These are phyloP conservation scores for Sipha maydis DNA, from an alignment of 2,888 invertebrate genomes.

Conservation along the genomic window DNA sequence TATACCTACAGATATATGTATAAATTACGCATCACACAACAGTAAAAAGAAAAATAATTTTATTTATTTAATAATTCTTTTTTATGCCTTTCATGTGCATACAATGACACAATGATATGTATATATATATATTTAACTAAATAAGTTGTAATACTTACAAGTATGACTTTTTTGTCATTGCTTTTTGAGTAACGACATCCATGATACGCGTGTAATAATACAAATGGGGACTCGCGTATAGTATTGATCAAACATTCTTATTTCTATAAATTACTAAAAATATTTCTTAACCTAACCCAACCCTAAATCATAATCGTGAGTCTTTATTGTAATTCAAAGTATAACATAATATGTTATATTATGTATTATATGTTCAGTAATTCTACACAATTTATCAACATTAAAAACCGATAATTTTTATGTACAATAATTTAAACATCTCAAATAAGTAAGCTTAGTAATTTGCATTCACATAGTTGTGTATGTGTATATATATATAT, in stretches of 20 bases:
- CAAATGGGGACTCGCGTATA: neutral
- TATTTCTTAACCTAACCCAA: neutral
- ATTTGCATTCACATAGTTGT: too few species aligned
- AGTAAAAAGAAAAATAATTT: conserved; percentile 5
- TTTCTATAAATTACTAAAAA: neutral
- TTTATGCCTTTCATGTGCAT: neutral
- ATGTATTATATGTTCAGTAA: neutral
- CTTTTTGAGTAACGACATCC: conserved; percentile 45
- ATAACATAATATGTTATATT: neutral
- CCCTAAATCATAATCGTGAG: neutral
- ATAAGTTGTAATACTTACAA: conserved; percentile 37
- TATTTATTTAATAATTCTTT: neutral
- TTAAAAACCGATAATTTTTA: too few species aligned
- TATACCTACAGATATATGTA: neutral
- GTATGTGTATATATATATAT: too few species aligned
- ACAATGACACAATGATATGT: neutral
- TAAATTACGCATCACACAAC: conserved; percentile 50
- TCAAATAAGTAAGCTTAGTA: too few species aligned
- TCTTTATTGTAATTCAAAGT: neutral
- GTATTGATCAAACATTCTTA: conserved; percentile 43
- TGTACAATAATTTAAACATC: too few species aligned
- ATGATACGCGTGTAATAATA: neutral
- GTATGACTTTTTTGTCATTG: conserved; percentile 50
- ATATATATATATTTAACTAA: neutral
- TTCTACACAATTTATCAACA: too few species aligned